Base-by-base conservation (phyloP, 2,113 vertebrate genomes). In the Chaetorhynchus papuensis region DNA sequence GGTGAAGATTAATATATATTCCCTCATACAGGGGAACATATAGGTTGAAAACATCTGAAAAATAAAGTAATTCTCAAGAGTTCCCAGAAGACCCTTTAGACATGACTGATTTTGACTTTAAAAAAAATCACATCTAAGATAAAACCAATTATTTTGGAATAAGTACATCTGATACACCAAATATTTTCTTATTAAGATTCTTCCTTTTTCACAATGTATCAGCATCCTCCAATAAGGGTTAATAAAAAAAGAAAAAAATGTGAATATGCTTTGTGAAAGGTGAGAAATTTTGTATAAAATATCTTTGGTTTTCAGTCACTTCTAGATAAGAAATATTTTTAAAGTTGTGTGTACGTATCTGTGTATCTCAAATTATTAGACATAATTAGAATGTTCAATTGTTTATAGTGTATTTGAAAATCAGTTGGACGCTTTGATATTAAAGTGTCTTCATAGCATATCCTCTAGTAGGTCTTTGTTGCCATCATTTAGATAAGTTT, bases 51-150 rank as follows among this genome's bases (percentile, higher is more conserved):
- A 53, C 26, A 44, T 83, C 77, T 83, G 90, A 96, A 89, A 95
- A 95, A 80, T 70, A 76, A 94, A 96, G 81, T 66, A 68, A 90
- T 82, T 70, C 83, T 92, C 69, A 89, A 92, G 30, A 85, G 96
- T 90, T 96, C 84, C 65, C 94, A 56, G 49, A 85, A 68, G 33
- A 85, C 18, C 33, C 28, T 49, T 84, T 75, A 89, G 27, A 80
- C 45, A 49, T 81, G 80, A 75, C 53, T 90, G 94, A 91, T 68
- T 79, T 50, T 95, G 70, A 81, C 41, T 89, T 84, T n/a, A n/a
- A 41, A 94, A 95, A 81, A 91, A 95, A 76, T 94, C 91, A 81
- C 39, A 84, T 94, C 47, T 94, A 95, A 95, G 77, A 84, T 94
- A 81, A 52, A 96, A 1, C 17, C 6, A 94, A 76, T 50, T 56